Evolutionary conservation across 2,113 vertebrate species (phyloP).

Genomic region (Grammomys dolichurus): DNA sequence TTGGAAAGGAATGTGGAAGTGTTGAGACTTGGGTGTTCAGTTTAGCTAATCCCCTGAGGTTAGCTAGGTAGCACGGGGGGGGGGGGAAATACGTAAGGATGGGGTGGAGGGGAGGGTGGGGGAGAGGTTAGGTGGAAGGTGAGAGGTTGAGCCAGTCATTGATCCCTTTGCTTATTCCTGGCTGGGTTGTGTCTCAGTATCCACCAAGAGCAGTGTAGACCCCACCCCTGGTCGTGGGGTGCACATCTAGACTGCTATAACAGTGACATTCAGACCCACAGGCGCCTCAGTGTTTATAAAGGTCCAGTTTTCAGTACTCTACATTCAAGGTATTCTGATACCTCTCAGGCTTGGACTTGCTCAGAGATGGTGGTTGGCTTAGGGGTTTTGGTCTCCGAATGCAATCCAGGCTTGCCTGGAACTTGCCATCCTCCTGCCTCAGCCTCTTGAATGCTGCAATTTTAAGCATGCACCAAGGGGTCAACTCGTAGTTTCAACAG

Average conservation of each 20-base stretch:
- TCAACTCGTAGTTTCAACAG: too few species aligned
- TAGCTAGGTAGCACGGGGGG: background rate
- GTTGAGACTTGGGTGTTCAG: conserved; percentile 19
- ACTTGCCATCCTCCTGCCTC: background rate
- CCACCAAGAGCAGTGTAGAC: background rate
- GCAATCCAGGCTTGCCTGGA: background rate
- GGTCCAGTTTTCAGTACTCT: background rate
- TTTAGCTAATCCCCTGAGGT: background rate
- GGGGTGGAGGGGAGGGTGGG: background rate
- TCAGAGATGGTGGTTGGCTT: background rate
- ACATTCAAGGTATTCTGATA: background rate
- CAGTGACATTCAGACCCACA: background rate
- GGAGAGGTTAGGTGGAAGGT: background rate
- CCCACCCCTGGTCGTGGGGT: background rate
- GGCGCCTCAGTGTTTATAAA: background rate
- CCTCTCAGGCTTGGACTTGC: background rate
- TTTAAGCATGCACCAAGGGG: background rate
- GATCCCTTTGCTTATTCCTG: background rate
- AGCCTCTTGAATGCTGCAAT: background rate
- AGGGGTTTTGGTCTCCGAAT: background rate
- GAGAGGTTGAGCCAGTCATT: rapidly evolving
- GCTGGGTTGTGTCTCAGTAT: background rate
- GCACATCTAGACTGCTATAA: background rate
- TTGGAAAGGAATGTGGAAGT: background rate
- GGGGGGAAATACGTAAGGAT: background rate